These are phyloP conservation scores for Saccostrea cuccullata DNA, from an alignment of 1,140 invertebrate genomes.

Conservation along the genomic window DNA sequence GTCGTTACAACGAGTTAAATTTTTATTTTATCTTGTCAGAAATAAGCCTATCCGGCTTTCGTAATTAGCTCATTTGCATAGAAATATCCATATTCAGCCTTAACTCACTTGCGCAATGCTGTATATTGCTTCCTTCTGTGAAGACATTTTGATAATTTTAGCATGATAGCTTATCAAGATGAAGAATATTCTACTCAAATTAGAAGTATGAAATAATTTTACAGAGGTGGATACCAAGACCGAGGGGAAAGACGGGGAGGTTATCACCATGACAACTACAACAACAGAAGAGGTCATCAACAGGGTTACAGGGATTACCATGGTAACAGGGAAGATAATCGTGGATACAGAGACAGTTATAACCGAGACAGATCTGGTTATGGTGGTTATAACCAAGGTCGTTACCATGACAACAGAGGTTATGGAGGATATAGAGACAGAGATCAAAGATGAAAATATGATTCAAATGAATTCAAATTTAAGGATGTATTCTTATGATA, in stretches of 20 bases:
- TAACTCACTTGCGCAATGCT: no score
- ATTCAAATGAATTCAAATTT: no score
- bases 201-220: background rate
- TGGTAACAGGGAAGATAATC: constrained; percentile 45
- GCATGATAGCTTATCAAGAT: no score
- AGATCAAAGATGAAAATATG: constrained; percentile 18
- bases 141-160: no score
- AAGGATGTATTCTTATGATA: no score
- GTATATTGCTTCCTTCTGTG: no score
- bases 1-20: no score
- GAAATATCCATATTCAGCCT: no score
- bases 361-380: background rate
- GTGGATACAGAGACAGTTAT: constrained; percentile 34
- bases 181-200: no score
- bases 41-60: no score
- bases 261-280: constrained; percentile 37
- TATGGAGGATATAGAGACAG: constrained; percentile 27
- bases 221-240: constrained; percentile 50
- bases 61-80: no score
- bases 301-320: constrained; percentile 33
- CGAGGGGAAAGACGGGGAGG: constrained; percentile 39
- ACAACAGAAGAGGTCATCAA: constrained; percentile 47
- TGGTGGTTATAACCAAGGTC: background rate
- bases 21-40: no score
- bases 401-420: constrained; percentile 46